These are phyloP conservation scores for Drosophila hydei DNA, from an alignment of 1,140 invertebrate genomes.

Conservation along the genomic window DNA sequence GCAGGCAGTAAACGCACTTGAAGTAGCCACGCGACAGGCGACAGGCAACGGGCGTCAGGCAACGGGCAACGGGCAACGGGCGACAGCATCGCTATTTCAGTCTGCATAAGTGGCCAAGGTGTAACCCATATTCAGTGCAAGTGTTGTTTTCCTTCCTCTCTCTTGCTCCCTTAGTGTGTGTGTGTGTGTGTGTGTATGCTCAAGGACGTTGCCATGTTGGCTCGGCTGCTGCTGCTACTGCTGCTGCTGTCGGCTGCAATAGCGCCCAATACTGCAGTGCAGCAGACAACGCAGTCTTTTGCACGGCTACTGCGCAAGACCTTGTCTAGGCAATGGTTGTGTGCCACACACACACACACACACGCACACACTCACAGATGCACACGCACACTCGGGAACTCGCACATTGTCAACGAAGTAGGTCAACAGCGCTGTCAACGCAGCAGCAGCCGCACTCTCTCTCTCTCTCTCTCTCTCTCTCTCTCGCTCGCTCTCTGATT, in stretches of 20 bases:
- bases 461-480: slow-evolving; percentile 14
- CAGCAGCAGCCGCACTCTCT: slow-evolving; percentile 30
- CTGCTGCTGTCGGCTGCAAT: slow-evolving; percentile 34
- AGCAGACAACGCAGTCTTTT: slow-evolving; percentile 43
- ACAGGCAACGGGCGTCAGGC: background rate
- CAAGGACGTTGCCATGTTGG: slow-evolving; percentile 65
- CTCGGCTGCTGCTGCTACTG: slow-evolving; percentile 21
- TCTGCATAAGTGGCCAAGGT: slow-evolving; percentile 43
- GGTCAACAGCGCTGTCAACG: slow-evolving; percentile 73
- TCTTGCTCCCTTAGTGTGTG: background rate
- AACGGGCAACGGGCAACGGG: background rate
- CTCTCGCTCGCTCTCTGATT: slow-evolving; percentile 17
- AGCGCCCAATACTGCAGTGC: slow-evolving; percentile 68
- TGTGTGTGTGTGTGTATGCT: slow-evolving; percentile 43
- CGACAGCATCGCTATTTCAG: slow-evolving; percentile 18
- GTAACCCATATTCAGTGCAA: slow-evolving; percentile 51
- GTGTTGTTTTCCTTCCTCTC: slow-evolving; percentile 5
- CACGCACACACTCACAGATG: slow-evolving; percentile 21
- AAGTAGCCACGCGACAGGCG: slow-evolving; percentile 30
- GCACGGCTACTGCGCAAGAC: slow-evolving; percentile 71
- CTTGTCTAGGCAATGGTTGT: slow-evolving; percentile 40
- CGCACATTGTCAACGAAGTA: slow-evolving; percentile 73
- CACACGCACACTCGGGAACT: slow-evolving; percentile 48
- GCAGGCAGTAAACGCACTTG: slow-evolving; percentile 51
- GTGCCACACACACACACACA: slow-evolving; percentile 3